phyloP scores from a whole-genome alignment of 2,797 vertebrate genomes.

The Bovichtus variegatus region DNA sequence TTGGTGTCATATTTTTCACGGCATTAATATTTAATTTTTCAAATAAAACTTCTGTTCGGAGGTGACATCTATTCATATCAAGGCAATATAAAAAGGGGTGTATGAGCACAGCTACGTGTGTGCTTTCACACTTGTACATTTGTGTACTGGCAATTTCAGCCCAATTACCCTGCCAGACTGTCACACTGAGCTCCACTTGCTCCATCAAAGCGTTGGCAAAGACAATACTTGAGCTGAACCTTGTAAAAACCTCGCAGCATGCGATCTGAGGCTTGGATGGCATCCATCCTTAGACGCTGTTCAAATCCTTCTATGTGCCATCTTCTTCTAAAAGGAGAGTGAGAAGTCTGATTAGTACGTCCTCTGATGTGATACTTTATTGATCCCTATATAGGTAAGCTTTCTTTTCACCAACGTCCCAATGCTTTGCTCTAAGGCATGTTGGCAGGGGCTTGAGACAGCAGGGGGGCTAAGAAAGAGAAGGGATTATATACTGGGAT shows the following conservation, averaged over 20 bases:
- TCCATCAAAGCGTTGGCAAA: slow-evolving; percentile 74
- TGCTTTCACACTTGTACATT: slow-evolving; percentile 45
- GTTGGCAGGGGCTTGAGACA: not conserved
- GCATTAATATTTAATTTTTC: not conserved
- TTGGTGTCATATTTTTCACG: slow-evolving; percentile 1
- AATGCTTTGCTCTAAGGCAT: not conserved
- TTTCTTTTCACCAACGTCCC: slow-evolving; percentile 4
- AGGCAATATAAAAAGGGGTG: slow-evolving; percentile 2
- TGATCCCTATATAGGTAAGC: slow-evolving; percentile 17
- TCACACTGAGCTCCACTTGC: slow-evolving; percentile 71
- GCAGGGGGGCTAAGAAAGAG: not conserved
- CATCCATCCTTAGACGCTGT: slow-evolving; percentile 49
- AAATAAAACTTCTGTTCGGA: not conserved
- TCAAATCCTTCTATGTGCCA: slow-evolving; percentile 40
- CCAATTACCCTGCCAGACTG: slow-evolving; percentile 76
- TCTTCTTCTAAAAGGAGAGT: slow-evolving; percentile 36
- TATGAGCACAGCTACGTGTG: slow-evolving; percentile 15
- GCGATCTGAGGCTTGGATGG: slow-evolving; percentile 65
- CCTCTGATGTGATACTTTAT: slow-evolving; percentile 34
- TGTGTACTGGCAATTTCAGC: slow-evolving; percentile 54
- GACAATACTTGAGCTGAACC: slow-evolving; percentile 68
- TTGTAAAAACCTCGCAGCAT: slow-evolving; percentile 67
- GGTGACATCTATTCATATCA: not conserved
- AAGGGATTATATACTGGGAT: not conserved
- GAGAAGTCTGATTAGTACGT: slow-evolving; percentile 44